Conservation (phyloP, 2,113 vertebrate genomes). For the Lates calcarifer region DNA sequence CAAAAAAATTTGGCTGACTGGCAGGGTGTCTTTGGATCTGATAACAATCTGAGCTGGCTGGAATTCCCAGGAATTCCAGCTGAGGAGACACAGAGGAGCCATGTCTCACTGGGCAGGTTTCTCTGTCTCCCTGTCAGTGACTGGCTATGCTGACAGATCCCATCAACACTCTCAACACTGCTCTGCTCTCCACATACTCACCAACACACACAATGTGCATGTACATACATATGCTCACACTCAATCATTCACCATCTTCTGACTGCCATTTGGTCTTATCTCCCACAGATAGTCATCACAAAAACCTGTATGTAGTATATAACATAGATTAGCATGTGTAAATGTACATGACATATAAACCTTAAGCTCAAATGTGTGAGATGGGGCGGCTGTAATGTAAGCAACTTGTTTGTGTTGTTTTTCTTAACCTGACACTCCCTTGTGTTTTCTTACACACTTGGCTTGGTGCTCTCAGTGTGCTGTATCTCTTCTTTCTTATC, state of each 20-base stretch:
- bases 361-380: background rate
- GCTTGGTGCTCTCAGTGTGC: constrained; percentile 28
- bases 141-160: constrained; percentile 68
- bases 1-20: constrained; percentile 30
- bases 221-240: constrained; percentile 15
- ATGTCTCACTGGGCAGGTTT: constrained; percentile 70
- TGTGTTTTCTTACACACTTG: constrained; percentile 50
- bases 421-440: constrained; percentile 30
- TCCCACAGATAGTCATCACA: constrained; percentile 28
- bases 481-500: constrained; percentile 64
- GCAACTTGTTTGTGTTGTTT: constrained; percentile 48
- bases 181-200: constrained; percentile 44
- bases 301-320: background rate
- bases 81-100: constrained; percentile 74
- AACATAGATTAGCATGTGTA: background rate
- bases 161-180: constrained; percentile 42
- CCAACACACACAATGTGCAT: constrained; percentile 11
- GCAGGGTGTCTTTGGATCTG: constrained; percentile 61
- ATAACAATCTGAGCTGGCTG: constrained; percentile 75
- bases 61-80: constrained; percentile 75
- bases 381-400: background rate
- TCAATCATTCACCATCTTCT: constrained; percentile 48
- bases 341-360: accelerated
- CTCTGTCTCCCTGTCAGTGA: constrained; percentile 46
- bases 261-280: constrained; percentile 57